Evolutionary conservation across 2,888 invertebrate genomes (phyloP).

Genomic region (Drosophila flavopinicola): DNA sequence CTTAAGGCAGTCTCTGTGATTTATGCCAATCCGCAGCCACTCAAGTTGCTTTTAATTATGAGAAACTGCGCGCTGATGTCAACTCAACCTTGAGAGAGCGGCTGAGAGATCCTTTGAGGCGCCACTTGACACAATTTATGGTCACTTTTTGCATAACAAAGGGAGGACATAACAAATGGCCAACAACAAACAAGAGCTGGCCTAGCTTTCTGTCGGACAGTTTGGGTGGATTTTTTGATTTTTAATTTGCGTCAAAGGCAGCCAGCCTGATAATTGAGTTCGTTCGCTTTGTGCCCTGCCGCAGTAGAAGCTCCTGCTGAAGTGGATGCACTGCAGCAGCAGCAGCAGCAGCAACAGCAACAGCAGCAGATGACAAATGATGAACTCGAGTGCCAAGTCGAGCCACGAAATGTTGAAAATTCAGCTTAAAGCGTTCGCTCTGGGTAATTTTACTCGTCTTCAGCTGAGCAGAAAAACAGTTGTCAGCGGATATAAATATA

Average conservation of each 20-base stretch:
- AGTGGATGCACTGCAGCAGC: constrained; percentile 45
- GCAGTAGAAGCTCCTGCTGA: constrained; percentile 12
- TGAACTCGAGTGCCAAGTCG: constrained; percentile 5
- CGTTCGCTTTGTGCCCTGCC: constrained; percentile 25
- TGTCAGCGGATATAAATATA: constrained; percentile 43
- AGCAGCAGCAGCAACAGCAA: no score
- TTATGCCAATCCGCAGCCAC: constrained; percentile 61
- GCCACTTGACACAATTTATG: constrained; percentile 69
- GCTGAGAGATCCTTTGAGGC: constrained; percentile 25
- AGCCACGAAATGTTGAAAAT: constrained; percentile 23
- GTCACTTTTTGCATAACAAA: constrained; percentile 63
- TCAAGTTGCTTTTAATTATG: constrained; percentile 66
- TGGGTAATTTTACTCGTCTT: constrained; percentile 36
- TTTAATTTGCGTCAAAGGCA: constrained; percentile 52
- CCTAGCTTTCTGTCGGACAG: constrained; percentile 27
- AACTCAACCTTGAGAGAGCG: no score
- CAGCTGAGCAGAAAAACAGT: constrained; percentile 39
- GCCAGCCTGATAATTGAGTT: constrained; percentile 59
- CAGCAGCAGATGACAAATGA: constrained; percentile 26
- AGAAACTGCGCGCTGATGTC: constrained; percentile 44
- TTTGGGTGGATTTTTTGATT: constrained; percentile 36
- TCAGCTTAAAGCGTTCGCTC: constrained; percentile 18
- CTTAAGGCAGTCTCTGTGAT: constrained; percentile 47
- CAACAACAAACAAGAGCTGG: constrained; percentile 45
- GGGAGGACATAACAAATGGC: constrained; percentile 33